Evolutionary conservation across 2,888 invertebrate species (phyloP).

Genomic region (Drosophila macrothrix): DNA sequence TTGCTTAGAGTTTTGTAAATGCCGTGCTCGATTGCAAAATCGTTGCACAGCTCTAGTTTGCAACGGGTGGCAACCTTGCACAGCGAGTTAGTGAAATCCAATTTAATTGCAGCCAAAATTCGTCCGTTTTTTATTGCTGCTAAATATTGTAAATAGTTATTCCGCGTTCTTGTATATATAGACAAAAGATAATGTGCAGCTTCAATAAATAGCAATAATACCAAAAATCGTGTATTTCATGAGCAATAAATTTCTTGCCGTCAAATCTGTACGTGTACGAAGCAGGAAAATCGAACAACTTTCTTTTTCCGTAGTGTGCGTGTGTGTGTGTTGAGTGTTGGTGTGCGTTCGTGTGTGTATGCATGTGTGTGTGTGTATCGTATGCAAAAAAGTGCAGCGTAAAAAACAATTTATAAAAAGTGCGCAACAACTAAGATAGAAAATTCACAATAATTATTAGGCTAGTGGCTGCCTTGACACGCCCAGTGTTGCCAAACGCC

Average conservation of each 20-base stretch:
- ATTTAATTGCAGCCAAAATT: slow-evolving; percentile 58
- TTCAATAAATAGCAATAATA: slow-evolving; percentile 41
- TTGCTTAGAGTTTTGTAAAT: background rate
- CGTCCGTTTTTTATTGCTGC: slow-evolving; percentile 44
- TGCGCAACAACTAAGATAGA: slow-evolving; percentile 62
- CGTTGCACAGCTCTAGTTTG: slow-evolving; percentile 39
- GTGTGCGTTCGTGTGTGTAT: slow-evolving; percentile 36
- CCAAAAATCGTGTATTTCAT: slow-evolving; percentile 31
- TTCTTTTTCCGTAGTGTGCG: slow-evolving; percentile 71
- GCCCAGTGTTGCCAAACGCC: slow-evolving; percentile 55
- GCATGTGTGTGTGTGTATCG: slow-evolving; percentile 40
- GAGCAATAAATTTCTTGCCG: slow-evolving; percentile 44
- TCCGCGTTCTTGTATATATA: slow-evolving; percentile 32
- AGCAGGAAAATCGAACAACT: slow-evolving; percentile 77
- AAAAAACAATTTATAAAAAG: slow-evolving; percentile 52
- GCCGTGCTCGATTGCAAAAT: slow-evolving; percentile 17
- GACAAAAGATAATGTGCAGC: slow-evolving; percentile 38
- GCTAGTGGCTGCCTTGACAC: slow-evolving; percentile 33
- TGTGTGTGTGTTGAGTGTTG: slow-evolving; percentile 25
- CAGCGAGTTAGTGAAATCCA: slow-evolving; percentile 55
- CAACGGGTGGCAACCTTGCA: slow-evolving; percentile 48
- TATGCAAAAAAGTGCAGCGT: slow-evolving; percentile 60
- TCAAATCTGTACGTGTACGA: slow-evolving; percentile 50
- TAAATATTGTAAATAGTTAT: slow-evolving; percentile 56
- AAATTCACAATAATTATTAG: slow-evolving; percentile 42